These are phyloP conservation scores for Parotia lawesii DNA, from an alignment of 2,113 vertebrate genomes.

Conservation along the genomic window DNA sequence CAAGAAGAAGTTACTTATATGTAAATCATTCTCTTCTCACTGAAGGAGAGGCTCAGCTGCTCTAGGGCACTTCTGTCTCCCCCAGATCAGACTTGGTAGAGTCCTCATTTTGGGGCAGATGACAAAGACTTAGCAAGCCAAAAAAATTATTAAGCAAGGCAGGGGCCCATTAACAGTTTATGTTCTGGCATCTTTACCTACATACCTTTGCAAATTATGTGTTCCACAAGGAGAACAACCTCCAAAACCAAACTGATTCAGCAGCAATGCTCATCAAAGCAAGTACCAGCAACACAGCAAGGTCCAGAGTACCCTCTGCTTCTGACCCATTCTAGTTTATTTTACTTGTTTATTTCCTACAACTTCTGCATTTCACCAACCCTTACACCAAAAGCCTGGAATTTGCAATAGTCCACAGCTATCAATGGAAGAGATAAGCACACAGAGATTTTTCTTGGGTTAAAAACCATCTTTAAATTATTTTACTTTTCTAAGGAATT, in stretches of 20 bases:
- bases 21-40: background rate
- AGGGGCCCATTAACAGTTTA: background rate
- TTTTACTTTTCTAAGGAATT: background rate
- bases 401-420: background rate
- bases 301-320: background rate
- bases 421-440: background rate
- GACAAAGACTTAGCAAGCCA: background rate
- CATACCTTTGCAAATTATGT: background rate
- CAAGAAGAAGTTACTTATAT: background rate
- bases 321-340: background rate
- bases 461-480: background rate
- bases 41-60: background rate
- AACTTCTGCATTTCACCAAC: background rate
- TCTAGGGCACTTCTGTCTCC: background rate
- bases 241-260: background rate
- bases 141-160: background rate
- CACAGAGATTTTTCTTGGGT: background rate
- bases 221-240: background rate
- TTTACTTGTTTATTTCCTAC: background rate
- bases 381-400: background rate
- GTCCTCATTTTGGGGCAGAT: background rate
- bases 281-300: background rate
- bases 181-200: background rate
- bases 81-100: background rate
- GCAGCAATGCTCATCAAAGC: background rate